phyloP scores from a whole-genome alignment of 2,113 vertebrate species.

The Ochotona curzoniae region DNA sequence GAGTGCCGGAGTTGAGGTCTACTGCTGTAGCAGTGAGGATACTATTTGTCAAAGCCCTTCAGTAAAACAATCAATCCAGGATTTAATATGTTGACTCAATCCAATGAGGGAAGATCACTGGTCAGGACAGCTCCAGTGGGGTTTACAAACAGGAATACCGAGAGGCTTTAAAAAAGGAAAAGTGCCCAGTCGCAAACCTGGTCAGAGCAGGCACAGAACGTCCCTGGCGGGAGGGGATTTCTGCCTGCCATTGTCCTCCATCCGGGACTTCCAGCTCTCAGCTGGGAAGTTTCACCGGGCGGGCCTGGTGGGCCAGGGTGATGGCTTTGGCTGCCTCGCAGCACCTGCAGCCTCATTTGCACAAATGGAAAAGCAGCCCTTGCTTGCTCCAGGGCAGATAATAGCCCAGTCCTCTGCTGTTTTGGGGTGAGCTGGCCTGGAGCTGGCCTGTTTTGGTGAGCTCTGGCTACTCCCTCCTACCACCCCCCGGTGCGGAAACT shows the following conservation, averaged over 20 bases:
- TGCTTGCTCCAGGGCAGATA: rapidly evolving
- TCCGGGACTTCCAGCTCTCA: background rate
- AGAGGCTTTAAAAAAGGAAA: constrained; percentile 41
- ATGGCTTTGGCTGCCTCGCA: background rate
- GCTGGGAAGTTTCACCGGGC: background rate
- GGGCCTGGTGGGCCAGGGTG: no score
- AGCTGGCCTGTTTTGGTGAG: no score
- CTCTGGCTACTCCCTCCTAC: no score
- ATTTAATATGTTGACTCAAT: constrained; percentile 80
- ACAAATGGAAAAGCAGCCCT: background rate
- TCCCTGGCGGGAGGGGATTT: background rate
- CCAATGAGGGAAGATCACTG: constrained; percentile 62
- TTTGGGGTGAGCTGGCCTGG: no score
- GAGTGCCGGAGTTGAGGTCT: background rate
- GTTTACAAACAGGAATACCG: constrained; percentile 39
- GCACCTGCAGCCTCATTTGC: background rate
- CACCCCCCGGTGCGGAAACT: background rate
- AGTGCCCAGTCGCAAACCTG: background rate
- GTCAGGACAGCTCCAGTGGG: constrained; percentile 43
- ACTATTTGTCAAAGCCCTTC: constrained; percentile 77
- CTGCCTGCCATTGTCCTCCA: background rate
- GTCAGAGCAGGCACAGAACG: background rate
- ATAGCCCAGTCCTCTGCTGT: no score
- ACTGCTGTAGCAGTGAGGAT: background rate
- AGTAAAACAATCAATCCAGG: constrained; percentile 73